These are phyloP conservation scores for Anastatus disparis DNA, from an alignment of 1,140 invertebrate genomes.

Conservation along the genomic window DNA sequence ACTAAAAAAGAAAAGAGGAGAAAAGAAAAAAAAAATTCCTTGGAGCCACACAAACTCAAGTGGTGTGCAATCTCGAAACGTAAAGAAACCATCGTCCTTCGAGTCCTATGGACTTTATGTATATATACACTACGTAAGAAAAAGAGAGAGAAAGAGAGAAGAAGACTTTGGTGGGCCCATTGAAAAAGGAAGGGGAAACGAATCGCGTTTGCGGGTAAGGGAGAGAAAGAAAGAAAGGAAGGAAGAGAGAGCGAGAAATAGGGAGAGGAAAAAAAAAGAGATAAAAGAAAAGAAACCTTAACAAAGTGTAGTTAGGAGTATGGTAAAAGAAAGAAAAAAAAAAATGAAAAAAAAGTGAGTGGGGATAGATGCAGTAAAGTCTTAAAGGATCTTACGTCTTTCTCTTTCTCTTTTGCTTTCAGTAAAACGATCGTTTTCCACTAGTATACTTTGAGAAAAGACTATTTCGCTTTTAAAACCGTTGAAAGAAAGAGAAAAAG, in stretches of 20 bases:
- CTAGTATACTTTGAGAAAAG: background rate
- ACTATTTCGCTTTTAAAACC: background rate
- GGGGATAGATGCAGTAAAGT: background rate
- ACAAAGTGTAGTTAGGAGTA: slow-evolving; percentile 29
- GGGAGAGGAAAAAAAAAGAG: slow-evolving; percentile 6
- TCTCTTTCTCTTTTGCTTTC: background rate
- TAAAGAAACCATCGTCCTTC: slow-evolving; percentile 30
- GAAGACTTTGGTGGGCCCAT: slow-evolving; percentile 28
- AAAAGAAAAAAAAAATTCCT: background rate
- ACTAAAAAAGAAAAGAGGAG: too few relatives aligned
- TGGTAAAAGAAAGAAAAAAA: background rate
- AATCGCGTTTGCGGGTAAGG: background rate
- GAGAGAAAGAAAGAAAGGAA: background rate
- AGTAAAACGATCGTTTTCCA: background rate
- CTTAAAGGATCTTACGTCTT: slow-evolving; percentile 12
- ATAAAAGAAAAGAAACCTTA: slow-evolving; percentile 21
- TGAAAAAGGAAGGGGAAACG: slow-evolving; percentile 12
- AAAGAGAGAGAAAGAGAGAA: too few relatives aligned
- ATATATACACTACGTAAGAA: too few relatives aligned
- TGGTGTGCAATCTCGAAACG: background rate
- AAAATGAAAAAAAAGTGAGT: too few relatives aligned
- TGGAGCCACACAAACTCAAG: background rate
- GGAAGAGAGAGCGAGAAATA: background rate
- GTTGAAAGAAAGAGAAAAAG: too few relatives aligned
- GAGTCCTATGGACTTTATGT: background rate